These are phyloP conservation scores for Seladonia tumulorum DNA, from an alignment of 2,888 invertebrate genomes.

Conservation along the genomic window DNA sequence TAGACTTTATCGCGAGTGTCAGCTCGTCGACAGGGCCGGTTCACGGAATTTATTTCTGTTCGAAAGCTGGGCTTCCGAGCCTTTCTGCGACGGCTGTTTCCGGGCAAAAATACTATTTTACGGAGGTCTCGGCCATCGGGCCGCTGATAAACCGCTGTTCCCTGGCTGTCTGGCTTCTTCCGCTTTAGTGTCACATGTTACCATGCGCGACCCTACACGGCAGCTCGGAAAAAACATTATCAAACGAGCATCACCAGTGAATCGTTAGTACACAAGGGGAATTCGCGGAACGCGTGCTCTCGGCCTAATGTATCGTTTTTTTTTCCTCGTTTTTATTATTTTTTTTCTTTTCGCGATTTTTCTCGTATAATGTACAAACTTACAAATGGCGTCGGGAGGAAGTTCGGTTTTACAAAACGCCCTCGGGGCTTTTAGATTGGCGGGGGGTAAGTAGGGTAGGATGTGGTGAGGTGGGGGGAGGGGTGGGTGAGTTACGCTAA, in stretches of 20 bases:
- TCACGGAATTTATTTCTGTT: slow-evolving; percentile 23
- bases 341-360: background rate
- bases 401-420: slow-evolving; percentile 33
- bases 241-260: slow-evolving; percentile 24
- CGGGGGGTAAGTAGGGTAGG: background rate
- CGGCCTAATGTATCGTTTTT: slow-evolving; percentile 19
- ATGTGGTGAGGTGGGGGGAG: background rate
- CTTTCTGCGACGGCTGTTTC: slow-evolving; percentile 7
- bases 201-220: slow-evolving; percentile 20
- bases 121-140: slow-evolving; percentile 30
- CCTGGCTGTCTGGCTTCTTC: slow-evolving; percentile 45
- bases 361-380: slow-evolving; percentile 59
- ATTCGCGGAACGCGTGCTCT: background rate
- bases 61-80: background rate
- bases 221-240: slow-evolving; percentile 33
- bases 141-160: slow-evolving; percentile 27
- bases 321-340: background rate
- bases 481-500: slow-evolving; percentile 45
- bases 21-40: background rate
- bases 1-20: background rate
- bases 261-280: slow-evolving; percentile 12
- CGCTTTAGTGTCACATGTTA: slow-evolving; percentile 38
- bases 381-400: slow-evolving; percentile 56
- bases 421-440: background rate
- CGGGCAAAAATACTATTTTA: slow-evolving; percentile 24